Conservation (phyloP, 2,888 invertebrate genomes). For the Chaitophorus viminalis region DNA sequence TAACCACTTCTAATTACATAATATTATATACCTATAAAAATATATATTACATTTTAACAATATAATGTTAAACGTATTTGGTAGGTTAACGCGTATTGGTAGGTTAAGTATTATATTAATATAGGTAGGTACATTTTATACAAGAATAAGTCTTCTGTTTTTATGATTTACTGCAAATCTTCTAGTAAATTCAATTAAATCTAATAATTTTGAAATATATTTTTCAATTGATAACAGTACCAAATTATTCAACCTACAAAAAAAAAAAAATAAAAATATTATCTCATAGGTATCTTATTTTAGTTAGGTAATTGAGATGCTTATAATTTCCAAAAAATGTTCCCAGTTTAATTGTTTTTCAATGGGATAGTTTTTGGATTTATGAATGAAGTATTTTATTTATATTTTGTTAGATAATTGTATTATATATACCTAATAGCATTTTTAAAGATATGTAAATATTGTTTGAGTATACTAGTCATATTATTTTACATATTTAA, state of each 20-base stretch:
- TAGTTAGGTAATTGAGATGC: neutral
- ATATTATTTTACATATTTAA: neutral
- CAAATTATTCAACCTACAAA: conserved; percentile 18
- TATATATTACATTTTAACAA: too few species aligned
- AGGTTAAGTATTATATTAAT: conserved; percentile 7
- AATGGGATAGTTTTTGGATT: neutral
- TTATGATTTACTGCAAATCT: neutral
- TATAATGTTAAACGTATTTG: too few species aligned
- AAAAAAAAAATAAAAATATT: neutral
- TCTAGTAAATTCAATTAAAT: neutral
- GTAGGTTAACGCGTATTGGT: too few species aligned
- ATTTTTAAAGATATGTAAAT: neutral
- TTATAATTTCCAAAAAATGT: neutral
- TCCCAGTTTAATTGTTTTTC: neutral
- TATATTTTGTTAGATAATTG: neutral
- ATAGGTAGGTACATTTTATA: neutral
- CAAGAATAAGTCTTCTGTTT: neutral
- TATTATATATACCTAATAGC: neutral
- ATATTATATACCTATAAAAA: too few species aligned
- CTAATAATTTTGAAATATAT: conserved; percentile 20
- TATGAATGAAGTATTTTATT: conserved; percentile 2
- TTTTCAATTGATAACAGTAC: neutral
- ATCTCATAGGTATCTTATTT: neutral
- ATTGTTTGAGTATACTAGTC: too few species aligned
- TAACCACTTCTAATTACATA: too few species aligned